A percentile compares a stretch with the other conserved stretches of the same genome.
Conservation (phyloP, 2,888 invertebrate species). For the Eulithis prunata region DNA sequence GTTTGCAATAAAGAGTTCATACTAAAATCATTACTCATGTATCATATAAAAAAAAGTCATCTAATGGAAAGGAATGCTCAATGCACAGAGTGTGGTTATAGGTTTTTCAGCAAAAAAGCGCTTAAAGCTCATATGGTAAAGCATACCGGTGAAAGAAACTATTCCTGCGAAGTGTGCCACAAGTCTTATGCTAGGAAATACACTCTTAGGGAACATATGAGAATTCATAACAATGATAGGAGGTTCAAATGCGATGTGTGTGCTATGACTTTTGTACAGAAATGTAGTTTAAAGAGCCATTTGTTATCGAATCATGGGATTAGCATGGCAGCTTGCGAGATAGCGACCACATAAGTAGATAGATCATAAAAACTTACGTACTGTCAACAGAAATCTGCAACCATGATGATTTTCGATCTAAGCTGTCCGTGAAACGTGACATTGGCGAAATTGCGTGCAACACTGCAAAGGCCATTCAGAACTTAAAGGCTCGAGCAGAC, state of each 20-base stretch:
- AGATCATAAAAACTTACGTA: too few relatives aligned
- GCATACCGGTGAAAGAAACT: constrained; percentile 72
- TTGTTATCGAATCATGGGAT: constrained; percentile 26
- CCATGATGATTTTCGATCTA: too few relatives aligned
- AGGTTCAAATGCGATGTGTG: constrained; percentile 73
- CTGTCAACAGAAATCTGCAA: too few relatives aligned
- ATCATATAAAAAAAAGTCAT: constrained; percentile 51
- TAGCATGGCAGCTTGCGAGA: constrained; percentile 21
- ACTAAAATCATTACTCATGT: constrained; percentile 69
- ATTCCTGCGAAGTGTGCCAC: constrained; percentile 64
- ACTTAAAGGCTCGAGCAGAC: too few relatives aligned
- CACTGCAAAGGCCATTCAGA: too few relatives aligned
- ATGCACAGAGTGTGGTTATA: constrained; percentile 78
- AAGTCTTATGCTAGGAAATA: constrained; percentile 73
- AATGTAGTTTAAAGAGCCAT: constrained; percentile 65
- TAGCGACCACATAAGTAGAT: constrained; percentile 1
- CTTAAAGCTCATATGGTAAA: constrained; percentile 80
- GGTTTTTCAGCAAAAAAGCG: constrained; percentile 81
- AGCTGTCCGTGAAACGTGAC: too few relatives aligned
- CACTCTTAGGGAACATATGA: constrained; percentile 70
- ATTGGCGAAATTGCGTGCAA: too few relatives aligned
- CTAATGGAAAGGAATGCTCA: constrained; percentile 77
- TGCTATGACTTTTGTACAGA: constrained; percentile 69
- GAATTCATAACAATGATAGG: constrained; percentile 76
- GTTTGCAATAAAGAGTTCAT: constrained; percentile 67